These are phyloP conservation scores for Aegotheles bennettii DNA, from an alignment of 2,113 vertebrate genomes.

Conservation along the genomic window DNA sequence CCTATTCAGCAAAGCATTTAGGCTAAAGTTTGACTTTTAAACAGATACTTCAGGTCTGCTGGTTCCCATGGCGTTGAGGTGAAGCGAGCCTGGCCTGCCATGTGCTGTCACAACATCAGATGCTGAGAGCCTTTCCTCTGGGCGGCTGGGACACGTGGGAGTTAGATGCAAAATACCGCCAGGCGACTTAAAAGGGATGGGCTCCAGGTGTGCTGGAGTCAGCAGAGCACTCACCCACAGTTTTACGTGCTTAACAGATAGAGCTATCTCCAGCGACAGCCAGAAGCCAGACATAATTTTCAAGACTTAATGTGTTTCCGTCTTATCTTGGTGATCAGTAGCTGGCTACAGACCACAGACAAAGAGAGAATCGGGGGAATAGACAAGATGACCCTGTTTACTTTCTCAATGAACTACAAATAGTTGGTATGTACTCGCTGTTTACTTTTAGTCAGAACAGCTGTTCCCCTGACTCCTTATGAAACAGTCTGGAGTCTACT, in stretches of 20 bases:
- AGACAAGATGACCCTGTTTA: constrained; percentile 53
- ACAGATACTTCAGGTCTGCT: background rate
- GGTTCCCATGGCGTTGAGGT: background rate
- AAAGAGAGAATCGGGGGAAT: background rate
- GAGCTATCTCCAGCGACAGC: constrained; percentile 48
- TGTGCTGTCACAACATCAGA: background rate
- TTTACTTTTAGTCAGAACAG: constrained; percentile 35
- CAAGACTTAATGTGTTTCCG: constrained; percentile 30
- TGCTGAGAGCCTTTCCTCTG: background rate
- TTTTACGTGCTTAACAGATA: constrained; percentile 44
- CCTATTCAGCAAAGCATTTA: background rate
- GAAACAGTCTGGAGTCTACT: background rate
- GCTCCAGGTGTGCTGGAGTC: constrained; percentile 35
- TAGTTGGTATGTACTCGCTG: constrained; percentile 25
- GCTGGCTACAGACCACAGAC: constrained; percentile 55
- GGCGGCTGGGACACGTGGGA: background rate
- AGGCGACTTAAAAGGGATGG: constrained; percentile 2
- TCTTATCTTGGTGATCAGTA: constrained; percentile 63
- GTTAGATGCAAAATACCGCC: background rate
- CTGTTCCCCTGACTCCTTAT: background rate
- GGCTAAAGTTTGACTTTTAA: background rate
- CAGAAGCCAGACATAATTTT: constrained; percentile 63
- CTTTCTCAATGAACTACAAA: constrained; percentile 45
- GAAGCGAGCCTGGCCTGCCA: background rate
- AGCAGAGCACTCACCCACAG: background rate